Evolutionary conservation across 2,797 vertebrate genomes (phyloP).

Genomic region (Ctenopoma multispine): DNA sequence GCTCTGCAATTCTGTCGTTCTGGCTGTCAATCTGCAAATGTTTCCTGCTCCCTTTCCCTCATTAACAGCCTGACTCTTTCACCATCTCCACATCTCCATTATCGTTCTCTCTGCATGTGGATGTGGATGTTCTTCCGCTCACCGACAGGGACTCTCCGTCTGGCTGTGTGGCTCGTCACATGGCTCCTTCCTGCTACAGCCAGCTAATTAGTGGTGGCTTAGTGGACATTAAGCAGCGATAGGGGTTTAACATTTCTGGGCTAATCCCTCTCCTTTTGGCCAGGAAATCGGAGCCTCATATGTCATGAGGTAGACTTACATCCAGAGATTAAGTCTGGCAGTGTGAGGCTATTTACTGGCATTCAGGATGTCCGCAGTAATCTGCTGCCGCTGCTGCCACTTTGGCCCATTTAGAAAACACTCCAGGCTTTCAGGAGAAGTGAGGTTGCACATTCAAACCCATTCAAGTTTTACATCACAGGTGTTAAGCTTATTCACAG

Average conservation of each 20-base stretch:
- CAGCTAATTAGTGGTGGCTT: slow-evolving; percentile 84
- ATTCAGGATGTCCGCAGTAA: slow-evolving; percentile 57
- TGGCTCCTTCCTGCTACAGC: slow-evolving; percentile 65
- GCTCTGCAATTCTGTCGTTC: background rate
- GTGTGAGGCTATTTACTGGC: slow-evolving; percentile 64
- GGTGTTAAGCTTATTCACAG: slow-evolving; percentile 35
- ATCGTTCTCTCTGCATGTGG: slow-evolving; percentile 13
- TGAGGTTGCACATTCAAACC: slow-evolving; percentile 33
- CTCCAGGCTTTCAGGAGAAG: slow-evolving; percentile 30
- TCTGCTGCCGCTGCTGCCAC: slow-evolving; percentile 37
- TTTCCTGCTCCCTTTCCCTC: slow-evolving; percentile 25
- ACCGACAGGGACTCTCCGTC: slow-evolving; percentile 40
- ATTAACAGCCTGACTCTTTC: background rate
- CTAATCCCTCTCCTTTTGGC: slow-evolving; percentile 82
- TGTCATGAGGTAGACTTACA: slow-evolving; percentile 79
- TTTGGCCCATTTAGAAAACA: slow-evolving; percentile 35
- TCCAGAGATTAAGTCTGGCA: slow-evolving; percentile 73
- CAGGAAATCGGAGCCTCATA: slow-evolving; percentile 70
- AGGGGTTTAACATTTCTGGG: slow-evolving; percentile 80
- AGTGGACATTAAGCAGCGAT: slow-evolving; percentile 80
- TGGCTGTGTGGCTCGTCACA: slow-evolving; percentile 62
- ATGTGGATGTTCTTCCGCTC: slow-evolving; percentile 23
- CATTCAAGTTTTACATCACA: slow-evolving; percentile 22
- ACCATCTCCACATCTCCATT: slow-evolving; percentile 4
- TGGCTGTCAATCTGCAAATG: slow-evolving; percentile 9